These are phyloP conservation scores for Mixornis gularis DNA, from an alignment of 2,113 vertebrate genomes.

Conservation along the genomic window DNA sequence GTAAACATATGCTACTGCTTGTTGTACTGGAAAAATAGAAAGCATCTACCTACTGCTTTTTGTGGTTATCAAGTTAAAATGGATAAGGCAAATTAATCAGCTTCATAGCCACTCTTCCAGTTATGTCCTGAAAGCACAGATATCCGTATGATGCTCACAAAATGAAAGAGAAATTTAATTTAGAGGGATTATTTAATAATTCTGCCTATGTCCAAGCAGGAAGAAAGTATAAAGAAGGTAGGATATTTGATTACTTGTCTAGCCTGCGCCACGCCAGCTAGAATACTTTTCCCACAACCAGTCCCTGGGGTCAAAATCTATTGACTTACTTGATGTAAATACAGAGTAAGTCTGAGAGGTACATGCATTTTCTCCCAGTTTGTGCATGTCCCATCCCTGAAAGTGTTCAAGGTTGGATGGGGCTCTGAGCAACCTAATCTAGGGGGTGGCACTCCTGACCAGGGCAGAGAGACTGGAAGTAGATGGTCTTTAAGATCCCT, in stretches of 20 bases:
- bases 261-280: background rate
- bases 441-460: background rate
- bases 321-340: background rate
- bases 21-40: background rate
- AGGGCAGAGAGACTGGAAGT: background rate
- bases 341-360: background rate
- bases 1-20: background rate
- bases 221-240: background rate
- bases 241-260: conserved; percentile 1
- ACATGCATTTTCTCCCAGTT: background rate
- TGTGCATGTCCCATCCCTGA: background rate
- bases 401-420: background rate
- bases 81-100: background rate
- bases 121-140: background rate
- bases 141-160: background rate
- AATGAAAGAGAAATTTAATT: conserved; percentile 29
- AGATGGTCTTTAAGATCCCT: background rate
- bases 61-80: background rate
- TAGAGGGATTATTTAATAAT: conserved; percentile 9
- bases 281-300: background rate
- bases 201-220: background rate
- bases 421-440: background rate
- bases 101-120: background rate
- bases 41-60: background rate
- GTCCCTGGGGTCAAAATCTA: background rate